Conservation (phyloP, 2,888 invertebrate species). For the Gortyna flavago region DNA sequence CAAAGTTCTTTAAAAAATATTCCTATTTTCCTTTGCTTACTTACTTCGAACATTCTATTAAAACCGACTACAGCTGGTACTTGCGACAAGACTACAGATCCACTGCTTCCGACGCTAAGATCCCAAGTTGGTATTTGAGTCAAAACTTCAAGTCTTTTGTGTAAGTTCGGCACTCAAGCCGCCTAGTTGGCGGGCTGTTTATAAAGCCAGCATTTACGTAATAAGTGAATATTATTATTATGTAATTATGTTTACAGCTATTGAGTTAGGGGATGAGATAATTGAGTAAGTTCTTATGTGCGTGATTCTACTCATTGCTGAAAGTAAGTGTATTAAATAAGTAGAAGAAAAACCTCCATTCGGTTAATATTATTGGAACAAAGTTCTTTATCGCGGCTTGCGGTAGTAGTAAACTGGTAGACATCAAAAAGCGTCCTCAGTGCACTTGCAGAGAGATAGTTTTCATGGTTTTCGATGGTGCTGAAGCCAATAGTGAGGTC, state of each 20-base stretch:
- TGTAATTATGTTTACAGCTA: slow-evolving; percentile 12
- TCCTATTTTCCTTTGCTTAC: background rate
- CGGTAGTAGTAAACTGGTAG: background rate
- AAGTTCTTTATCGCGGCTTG: background rate
- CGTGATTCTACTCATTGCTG: background rate
- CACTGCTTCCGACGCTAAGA: slow-evolving; percentile 72
- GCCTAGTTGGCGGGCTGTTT: slow-evolving; percentile 67
- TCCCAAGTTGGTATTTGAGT: slow-evolving; percentile 71
- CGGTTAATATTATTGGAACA: background rate
- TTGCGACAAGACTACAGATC: slow-evolving; percentile 62
- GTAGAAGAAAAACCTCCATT: background rate
- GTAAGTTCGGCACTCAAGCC: slow-evolving; percentile 70
- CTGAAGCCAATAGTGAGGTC: background rate
- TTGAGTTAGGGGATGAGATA: slow-evolving; percentile 1
- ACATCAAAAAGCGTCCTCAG: background rate
- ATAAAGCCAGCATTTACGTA: slow-evolving; percentile 38
- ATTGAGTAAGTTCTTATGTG: background rate
- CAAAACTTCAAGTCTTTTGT: slow-evolving; percentile 77
- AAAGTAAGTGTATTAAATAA: background rate
- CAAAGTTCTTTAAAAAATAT: background rate
- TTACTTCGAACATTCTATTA: slow-evolving; percentile 8
- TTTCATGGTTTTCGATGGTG: background rate
- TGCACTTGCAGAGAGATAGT: background rate
- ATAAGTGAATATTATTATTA: slow-evolving; percentile 43
- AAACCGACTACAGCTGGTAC: slow-evolving; percentile 10